Base-by-base conservation (phyloP, 2,113 vertebrate species). In the Ctenomys sociabilis region DNA sequence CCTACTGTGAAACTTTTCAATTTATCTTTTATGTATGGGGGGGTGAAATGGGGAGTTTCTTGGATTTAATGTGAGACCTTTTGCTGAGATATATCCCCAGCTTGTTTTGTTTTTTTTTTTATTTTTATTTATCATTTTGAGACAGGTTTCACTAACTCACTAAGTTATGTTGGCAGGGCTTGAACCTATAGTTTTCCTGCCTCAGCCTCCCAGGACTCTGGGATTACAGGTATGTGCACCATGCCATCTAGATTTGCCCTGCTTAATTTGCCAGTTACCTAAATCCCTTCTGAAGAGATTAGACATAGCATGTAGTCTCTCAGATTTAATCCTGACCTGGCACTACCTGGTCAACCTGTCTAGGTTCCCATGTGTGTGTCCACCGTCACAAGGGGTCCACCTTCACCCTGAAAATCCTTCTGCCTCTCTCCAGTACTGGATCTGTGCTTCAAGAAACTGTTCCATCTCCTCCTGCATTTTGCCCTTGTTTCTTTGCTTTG, bases 381-480 rank as follows among this genome's bases (percentile, higher is more conserved):
- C 14, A 32, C 28, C 4, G 21, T 32, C 10, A 7, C 7, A 26
- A 9, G 13, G 8, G 26, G 32, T 1, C 1, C 0, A 5, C n/a
- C 52, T 43, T 52, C 59, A 59, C 37, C 37, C 54, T 26, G 26
- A 12, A 45, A 13, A 2, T 30, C 28, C 13, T 24, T 64, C 40
- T 19, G 0, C 37, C 13, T 68, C 17, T 49, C 35, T 52, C 40
- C 26, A 7, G 5, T 16, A 11, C 21, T 26, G 3, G 4, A 12
- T 78, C 61, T 80, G 52, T 37, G 28, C 3, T 37, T 77, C 66
- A 57, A 32, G 5, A 17, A 45, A 35, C 32, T 30, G 21, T 30
- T 52, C 35, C 30, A 14, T 11, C 2, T 9, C 43, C 30, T 87
- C 32, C 22, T 59, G 59, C 68, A 12, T 70, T 88, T 84, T 54